Conservation (phyloP, 2,113 vertebrate genomes). For the Hydrochoerus hydrochaeris region DNA sequence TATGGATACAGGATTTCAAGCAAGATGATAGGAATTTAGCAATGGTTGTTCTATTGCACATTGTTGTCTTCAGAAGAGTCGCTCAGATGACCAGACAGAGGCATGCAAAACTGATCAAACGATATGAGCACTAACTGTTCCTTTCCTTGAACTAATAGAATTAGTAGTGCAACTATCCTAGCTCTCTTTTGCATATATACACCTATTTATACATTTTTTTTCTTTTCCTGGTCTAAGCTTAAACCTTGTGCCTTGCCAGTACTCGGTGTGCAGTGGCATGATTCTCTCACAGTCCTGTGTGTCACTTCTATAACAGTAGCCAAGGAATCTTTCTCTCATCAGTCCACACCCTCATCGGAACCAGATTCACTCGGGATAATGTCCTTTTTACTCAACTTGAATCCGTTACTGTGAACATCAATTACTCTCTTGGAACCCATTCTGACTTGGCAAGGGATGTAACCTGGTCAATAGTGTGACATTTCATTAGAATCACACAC, state of each 20-base stretch:
- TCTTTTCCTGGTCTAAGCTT: neutral
- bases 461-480: neutral
- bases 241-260: neutral
- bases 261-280: neutral
- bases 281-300: neutral
- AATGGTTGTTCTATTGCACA: too few species aligned
- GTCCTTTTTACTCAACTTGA: neutral
- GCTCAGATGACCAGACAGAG: too few species aligned
- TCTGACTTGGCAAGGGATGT: neutral
- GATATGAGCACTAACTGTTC: too few species aligned
- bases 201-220: too few species aligned
- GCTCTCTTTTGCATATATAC: too few species aligned
- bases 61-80: too few species aligned
- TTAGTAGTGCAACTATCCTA: too few species aligned
- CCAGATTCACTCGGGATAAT: neutral
- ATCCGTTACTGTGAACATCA: neutral
- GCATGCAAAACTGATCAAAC: too few species aligned
- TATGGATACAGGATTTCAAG: too few species aligned
- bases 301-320: neutral
- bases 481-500: neutral
- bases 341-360: neutral
- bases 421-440: neutral
- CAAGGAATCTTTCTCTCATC: neutral
- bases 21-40: too few species aligned
- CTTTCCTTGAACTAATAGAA: too few species aligned